phyloP scores from a whole-genome alignment of 2,888 invertebrate species.

The Plebejus argus region DNA sequence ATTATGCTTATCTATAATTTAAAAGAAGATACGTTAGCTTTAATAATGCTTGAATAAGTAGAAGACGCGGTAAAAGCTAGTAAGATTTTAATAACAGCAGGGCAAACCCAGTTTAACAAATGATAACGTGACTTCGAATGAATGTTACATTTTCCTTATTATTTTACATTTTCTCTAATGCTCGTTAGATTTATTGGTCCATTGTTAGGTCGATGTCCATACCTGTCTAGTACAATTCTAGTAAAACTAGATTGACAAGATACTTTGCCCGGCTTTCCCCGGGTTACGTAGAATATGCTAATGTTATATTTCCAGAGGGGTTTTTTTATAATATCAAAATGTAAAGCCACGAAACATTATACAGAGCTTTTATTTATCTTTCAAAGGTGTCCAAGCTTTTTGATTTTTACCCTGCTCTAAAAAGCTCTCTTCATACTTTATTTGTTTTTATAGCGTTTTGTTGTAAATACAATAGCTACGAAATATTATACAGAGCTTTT shows the following conservation, averaged over 20 bases:
- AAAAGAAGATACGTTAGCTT: no score
- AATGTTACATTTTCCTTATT: conserved; percentile 14
- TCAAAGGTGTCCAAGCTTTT: not conserved
- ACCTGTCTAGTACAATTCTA: not conserved
- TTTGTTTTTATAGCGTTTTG: no score
- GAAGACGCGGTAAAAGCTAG: not conserved
- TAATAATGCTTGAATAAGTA: not conserved
- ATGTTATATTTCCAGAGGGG: not conserved
- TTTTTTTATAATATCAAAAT: not conserved
- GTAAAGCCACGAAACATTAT: no score
- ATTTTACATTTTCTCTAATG: not conserved
- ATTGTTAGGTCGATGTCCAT: not conserved
- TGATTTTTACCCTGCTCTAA: not conserved
- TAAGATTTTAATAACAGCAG: not conserved
- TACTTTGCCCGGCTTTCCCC: not conserved
- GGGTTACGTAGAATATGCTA: not conserved
- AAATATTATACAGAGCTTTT: no score
- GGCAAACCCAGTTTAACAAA: not conserved
- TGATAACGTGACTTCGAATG: not conserved
- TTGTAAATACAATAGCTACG: no score
- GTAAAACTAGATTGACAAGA: not conserved
- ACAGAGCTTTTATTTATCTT: no score
- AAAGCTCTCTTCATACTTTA: not conserved
- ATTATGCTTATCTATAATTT: no score
- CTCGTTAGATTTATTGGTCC: not conserved